phyloP scores from a whole-genome alignment of 2,113 vertebrate genomes.

The Carlito syrichta region DNA sequence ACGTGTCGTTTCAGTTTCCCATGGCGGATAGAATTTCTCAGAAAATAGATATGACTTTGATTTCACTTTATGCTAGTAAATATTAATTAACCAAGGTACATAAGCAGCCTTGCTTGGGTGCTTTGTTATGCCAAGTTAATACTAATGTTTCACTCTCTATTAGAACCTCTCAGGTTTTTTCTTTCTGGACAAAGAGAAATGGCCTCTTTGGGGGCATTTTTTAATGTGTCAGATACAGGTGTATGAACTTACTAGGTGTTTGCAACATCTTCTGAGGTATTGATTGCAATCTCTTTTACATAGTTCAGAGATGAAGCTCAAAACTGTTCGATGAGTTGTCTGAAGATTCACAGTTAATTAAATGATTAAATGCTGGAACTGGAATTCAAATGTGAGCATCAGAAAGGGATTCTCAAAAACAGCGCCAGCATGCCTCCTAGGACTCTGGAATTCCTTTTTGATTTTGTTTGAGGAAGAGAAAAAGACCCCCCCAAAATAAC shows the following conservation, averaged over 20 bases:
- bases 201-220: background rate
- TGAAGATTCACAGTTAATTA: background rate
- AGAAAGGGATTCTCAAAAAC: background rate
- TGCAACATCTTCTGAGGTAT: background rate
- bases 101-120: background rate
- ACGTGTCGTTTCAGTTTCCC: background rate
- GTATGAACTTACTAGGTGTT: background rate
- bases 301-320: background rate
- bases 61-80: background rate
- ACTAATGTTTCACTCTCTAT: background rate
- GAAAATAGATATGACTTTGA: background rate
- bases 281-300: background rate
- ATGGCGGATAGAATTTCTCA: background rate
- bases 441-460: background rate
- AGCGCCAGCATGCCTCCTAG: background rate
- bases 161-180: background rate
- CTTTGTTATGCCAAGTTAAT: background rate
- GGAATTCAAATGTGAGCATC: background rate
- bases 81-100: background rate
- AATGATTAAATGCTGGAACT: background rate
- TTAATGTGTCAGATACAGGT: background rate
- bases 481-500: background rate
- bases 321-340: background rate
- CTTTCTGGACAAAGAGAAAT: background rate
- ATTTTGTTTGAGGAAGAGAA: constrained; percentile 3